Conservation (phyloP, 2,797 vertebrate species). For the Tiaroga cobitis region DNA sequence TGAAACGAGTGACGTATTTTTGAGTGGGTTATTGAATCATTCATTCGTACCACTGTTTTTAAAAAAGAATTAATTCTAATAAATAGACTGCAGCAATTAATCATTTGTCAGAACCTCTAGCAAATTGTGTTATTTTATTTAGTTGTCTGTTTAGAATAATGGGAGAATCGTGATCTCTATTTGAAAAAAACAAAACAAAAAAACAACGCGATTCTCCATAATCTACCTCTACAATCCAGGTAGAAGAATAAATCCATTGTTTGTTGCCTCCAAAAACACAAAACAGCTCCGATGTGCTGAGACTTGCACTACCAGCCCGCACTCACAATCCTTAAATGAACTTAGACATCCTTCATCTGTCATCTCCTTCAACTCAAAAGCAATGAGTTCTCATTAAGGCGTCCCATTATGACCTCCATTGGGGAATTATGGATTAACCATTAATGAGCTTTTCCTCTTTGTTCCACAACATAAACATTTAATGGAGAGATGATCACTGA, state of each 20-base stretch:
- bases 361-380: slow-evolving; percentile 26
- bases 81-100: not conserved
- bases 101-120: not conserved
- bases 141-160: not conserved
- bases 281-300: not conserved
- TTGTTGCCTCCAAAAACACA: not conserved
- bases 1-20: not conserved
- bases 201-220: not conserved
- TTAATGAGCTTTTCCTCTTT: slow-evolving; percentile 61
- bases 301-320: not conserved
- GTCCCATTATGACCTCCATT: slow-evolving; percentile 65
- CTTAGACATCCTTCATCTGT: slow-evolving; percentile 20
- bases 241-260: not conserved
- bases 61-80: not conserved
- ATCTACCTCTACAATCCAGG: not conserved
- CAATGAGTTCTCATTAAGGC: slow-evolving; percentile 59
- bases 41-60: not conserved
- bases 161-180: not conserved
- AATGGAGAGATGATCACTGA: slow-evolving; percentile 59
- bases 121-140: not conserved
- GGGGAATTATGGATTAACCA: slow-evolving; percentile 60
- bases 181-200: not conserved
- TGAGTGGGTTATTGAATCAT: not conserved
- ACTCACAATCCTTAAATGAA: slow-evolving; percentile 21
- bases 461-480: slow-evolving; percentile 54